Percentiles rank a stretch among this genome's conserved stretches.
Evolutionary conservation across 2,113 vertebrate genomes (phyloP).

Genomic region (Rhabdornis inornatus): DNA sequence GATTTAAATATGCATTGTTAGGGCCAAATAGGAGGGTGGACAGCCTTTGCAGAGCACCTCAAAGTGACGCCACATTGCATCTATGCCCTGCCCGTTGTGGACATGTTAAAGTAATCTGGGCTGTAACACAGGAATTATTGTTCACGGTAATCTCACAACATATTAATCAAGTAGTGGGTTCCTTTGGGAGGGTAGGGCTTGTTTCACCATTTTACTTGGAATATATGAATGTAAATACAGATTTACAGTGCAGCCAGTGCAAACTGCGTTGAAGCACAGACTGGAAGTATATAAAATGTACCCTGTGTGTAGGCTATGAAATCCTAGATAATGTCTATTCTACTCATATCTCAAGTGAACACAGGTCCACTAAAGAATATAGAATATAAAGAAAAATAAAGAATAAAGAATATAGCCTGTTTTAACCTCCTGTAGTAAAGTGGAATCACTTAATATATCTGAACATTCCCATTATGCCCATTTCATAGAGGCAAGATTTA

Average conservation of each 20-base stretch:
- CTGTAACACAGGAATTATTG: not conserved
- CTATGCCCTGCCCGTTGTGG: not conserved
- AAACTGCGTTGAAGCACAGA: not conserved
- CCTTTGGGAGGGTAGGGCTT: not conserved
- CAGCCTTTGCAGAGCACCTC: not conserved
- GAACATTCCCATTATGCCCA: not conserved
- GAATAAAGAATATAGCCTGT: not conserved
- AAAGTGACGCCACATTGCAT: not conserved
- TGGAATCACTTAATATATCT: not conserved
- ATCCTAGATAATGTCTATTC: not conserved
- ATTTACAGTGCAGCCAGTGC: not conserved
- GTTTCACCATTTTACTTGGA: not conserved
- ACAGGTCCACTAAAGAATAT: not conserved
- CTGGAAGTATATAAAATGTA: not conserved
- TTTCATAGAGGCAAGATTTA: not conserved
- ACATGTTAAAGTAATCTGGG: constrained; percentile 1
- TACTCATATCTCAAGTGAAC: not conserved
- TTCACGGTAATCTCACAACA: not conserved
- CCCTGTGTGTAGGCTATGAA: not conserved
- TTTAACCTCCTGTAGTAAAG: not conserved
- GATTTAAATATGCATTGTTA: not conserved
- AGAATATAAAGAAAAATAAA: too few relatives aligned
- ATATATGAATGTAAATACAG: not conserved
- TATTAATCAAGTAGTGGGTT: not conserved
- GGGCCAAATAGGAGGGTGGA: not conserved